Evolutionary conservation across 1,140 invertebrate species (phyloP).

Genomic region (Drosophila rufa): DNA sequence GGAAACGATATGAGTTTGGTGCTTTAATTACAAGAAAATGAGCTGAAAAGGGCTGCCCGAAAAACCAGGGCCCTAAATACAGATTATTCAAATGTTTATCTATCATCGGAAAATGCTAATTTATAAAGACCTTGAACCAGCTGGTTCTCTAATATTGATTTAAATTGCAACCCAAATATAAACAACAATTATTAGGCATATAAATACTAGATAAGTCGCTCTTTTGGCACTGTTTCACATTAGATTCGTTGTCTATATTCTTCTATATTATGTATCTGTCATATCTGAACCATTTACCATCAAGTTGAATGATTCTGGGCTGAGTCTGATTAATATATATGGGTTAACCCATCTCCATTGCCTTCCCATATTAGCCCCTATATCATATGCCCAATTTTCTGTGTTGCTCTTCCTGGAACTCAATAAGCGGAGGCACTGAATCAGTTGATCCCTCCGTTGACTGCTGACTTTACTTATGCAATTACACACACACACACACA

Average conservation of each 20-base stretch:
- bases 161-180: neutral
- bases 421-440: slow-evolving; percentile 29
- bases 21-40: slow-evolving; percentile 23
- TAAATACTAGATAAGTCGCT: neutral
- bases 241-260: neutral
- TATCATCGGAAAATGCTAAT: neutral
- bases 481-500: slow-evolving; percentile 14
- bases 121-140: neutral
- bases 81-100: neutral
- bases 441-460: slow-evolving; percentile 15
- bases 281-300: neutral
- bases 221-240: neutral
- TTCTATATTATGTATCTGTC: neutral
- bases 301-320: neutral
- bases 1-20: slow-evolving; percentile 16
- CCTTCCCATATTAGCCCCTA: slow-evolving; percentile 5
- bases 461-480: slow-evolving; percentile 27
- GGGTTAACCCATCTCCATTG: neutral
- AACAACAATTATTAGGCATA: neutral
- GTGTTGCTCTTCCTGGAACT: slow-evolving; percentile 10
- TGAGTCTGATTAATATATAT: slow-evolving; percentile 12
- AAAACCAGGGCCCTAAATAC: neutral
- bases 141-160: no score
- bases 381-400: slow-evolving; percentile 3
- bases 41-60: neutral